phyloP scores from a whole-genome alignment of 2,113 vertebrate genomes.

The Apteryx mantelli region DNA sequence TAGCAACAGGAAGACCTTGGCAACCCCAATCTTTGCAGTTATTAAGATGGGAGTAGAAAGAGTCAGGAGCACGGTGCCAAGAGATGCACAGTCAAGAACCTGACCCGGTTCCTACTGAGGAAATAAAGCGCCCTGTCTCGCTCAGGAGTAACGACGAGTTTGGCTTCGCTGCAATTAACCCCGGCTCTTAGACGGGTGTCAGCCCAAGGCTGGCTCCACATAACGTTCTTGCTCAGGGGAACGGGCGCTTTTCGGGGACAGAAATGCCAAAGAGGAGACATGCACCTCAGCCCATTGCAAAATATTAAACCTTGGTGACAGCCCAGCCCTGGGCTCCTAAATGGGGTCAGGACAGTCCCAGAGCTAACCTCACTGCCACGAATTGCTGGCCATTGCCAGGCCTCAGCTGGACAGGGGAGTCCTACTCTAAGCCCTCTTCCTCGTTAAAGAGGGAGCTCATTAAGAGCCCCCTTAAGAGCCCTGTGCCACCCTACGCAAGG shows the following conservation, averaged over 20 bases:
- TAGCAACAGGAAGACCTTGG: slow-evolving; percentile 75
- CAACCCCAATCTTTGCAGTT: slow-evolving; percentile 56
- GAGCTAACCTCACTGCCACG: not conserved
- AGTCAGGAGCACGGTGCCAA: not conserved
- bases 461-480: not conserved
- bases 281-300: not conserved
- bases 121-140: not conserved
- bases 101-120: accelerated
- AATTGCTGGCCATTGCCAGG: not conserved
- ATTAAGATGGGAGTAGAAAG: slow-evolving; percentile 46
- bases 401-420: not conserved
- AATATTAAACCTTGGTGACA: not conserved
- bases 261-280: accelerated
- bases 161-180: not conserved
- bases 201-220: not conserved
- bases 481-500: not conserved
- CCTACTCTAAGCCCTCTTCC: not conserved
- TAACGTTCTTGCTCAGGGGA: not conserved
- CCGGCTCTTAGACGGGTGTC: not conserved
- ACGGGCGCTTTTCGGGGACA: not conserved
- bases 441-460: not conserved
- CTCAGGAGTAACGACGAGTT: not conserved
- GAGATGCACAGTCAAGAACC: not conserved
- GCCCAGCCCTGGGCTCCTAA: not conserved
- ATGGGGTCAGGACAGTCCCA: not conserved